phyloP scores from a whole-genome alignment of 2,888 invertebrate species.

The Bombyx huttoni region DNA sequence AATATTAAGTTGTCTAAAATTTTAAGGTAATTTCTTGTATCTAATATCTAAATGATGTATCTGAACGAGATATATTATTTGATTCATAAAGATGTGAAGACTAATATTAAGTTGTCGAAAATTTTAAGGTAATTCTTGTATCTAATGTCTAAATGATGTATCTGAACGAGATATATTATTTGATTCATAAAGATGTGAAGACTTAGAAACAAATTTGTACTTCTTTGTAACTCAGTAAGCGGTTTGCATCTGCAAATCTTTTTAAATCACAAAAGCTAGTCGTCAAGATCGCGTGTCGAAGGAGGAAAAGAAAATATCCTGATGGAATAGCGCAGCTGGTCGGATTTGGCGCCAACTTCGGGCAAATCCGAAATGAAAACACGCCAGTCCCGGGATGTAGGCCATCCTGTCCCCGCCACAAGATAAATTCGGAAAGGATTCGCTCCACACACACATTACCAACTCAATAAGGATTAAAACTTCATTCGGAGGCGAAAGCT shows the following conservation, averaged over 20 bases:
- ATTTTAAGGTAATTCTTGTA: too few species aligned
- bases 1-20: too few species aligned
- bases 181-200: background rate
- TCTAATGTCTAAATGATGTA: too few species aligned
- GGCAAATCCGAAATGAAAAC: conserved; percentile 69
- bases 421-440: conserved; percentile 63
- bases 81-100: background rate
- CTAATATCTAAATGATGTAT: too few species aligned
- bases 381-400: conserved; percentile 45
- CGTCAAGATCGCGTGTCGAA: conserved; percentile 60
- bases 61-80: too few species aligned
- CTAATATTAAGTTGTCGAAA: too few species aligned
- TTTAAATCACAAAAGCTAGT: conserved; percentile 69
- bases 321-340: conserved; percentile 55
- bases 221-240: conserved; percentile 35
- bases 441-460: conserved; percentile 44
- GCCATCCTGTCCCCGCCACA: conserved; percentile 43
- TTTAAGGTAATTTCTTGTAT: too few species aligned
- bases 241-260: conserved; percentile 60
- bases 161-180: too few species aligned
- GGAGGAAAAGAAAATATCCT: conserved; percentile 64
- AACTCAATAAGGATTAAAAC: conserved; percentile 66
- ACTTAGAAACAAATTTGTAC: background rate
- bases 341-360: conserved; percentile 60
- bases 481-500: conserved; percentile 46